These are phyloP conservation scores for Belonocnema kinseyi DNA, from an alignment of 1,140 invertebrate genomes.

Conservation along the genomic window DNA sequence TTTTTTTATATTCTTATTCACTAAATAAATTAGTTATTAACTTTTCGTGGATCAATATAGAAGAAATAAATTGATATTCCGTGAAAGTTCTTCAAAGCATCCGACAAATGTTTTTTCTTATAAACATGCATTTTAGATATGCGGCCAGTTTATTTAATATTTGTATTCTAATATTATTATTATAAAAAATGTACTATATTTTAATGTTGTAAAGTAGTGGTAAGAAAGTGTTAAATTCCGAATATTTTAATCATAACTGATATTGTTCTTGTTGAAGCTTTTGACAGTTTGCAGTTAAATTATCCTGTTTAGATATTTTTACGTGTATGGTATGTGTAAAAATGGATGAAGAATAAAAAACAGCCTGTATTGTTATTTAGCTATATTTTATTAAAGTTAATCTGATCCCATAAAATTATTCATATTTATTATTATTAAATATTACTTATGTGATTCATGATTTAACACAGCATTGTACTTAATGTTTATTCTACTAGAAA, in stretches of 20 bases:
- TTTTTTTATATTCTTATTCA: too few relatives aligned
- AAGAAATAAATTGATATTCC: too few relatives aligned
- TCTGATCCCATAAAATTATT: neutral
- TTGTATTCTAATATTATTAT: neutral
- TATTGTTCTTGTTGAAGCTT: neutral
- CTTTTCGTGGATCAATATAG: too few relatives aligned
- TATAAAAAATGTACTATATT: neutral
- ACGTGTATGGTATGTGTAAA: neutral
- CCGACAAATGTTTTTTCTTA: too few relatives aligned
- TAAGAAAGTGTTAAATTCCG: neutral
- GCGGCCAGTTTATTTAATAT: neutral
- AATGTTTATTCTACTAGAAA: too few relatives aligned
- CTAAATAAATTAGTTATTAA: too few relatives aligned
- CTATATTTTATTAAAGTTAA: neutral
- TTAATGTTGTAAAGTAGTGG: neutral
- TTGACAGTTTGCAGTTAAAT: neutral
- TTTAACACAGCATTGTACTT: too few relatives aligned
- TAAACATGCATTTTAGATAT: too few relatives aligned
- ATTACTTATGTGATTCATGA: too few relatives aligned
- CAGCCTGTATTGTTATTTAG: neutral
- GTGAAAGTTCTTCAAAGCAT: too few relatives aligned
- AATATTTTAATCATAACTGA: neutral
- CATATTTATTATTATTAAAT: too few relatives aligned
- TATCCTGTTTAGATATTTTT: neutral
- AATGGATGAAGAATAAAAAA: neutral